Conservation (phyloP, 1,140 invertebrate genomes). For the Brachionus sp. region DNA sequence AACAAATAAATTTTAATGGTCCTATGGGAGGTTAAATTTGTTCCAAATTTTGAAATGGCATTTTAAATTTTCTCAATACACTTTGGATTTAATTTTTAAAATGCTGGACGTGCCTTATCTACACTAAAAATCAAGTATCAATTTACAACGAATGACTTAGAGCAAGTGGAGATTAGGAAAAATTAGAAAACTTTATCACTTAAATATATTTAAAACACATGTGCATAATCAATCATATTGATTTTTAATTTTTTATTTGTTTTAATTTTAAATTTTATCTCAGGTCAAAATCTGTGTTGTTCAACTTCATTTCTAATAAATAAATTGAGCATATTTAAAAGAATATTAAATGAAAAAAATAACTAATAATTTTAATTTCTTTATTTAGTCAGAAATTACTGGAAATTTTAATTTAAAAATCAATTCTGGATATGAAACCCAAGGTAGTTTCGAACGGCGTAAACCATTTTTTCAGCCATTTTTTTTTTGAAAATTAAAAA, state of each 20-base stretch:
- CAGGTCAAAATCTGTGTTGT: neutral
- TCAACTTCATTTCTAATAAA: neutral
- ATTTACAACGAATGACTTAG: neutral
- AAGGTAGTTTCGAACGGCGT: too few species aligned
- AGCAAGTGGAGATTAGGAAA: neutral
- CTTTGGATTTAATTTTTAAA: constrained; percentile 27
- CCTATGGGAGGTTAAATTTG: neutral
- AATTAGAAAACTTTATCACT: neutral
- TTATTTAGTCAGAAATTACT: too few species aligned
- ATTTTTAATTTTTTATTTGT: constrained; percentile 19
- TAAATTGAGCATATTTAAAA: too few species aligned
- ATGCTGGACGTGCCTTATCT: constrained; percentile 16
- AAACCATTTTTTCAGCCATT: too few species aligned
- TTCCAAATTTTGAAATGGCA: constrained; percentile 11
- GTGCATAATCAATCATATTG: constrained; percentile 42
- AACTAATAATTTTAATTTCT: too few species aligned
- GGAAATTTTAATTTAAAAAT: too few species aligned
- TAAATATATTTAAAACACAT: constrained; percentile 17
- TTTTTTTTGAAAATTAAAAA: too few species aligned
- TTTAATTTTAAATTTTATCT: constrained; percentile 1
- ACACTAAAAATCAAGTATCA: constrained; percentile 25
- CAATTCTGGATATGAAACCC: too few species aligned
- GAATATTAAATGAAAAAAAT: too few species aligned
- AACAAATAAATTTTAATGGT: neutral
- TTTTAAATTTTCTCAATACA: constrained; percentile 8